Base-by-base conservation (phyloP, 2,888 invertebrate species). In the Netelia melanura region DNA sequence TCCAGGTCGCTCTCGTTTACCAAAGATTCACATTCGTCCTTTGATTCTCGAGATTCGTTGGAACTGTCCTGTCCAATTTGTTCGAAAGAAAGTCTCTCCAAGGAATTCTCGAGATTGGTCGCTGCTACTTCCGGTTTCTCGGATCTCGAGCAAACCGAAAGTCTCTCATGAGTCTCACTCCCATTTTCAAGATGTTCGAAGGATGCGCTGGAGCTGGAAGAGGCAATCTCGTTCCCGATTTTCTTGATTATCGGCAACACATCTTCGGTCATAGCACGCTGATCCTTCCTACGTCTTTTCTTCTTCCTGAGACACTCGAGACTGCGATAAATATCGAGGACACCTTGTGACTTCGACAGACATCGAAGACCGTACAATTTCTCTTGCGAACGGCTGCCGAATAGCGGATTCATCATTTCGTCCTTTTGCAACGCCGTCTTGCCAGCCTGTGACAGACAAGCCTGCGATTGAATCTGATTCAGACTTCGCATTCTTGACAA, bases 331-430 rank as follows among this genome's bases (percentile, higher is more conserved):
- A 94, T 93, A 84, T 94, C 94, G 76, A 95, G 88, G 43, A 94
- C 94, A 78, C 94, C 95, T 72, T 95, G 95, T 0, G 95, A 95
- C 87, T 94, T 94, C 0, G 94, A 95, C 70, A 95, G 87, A 86
- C 94, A 93, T 70, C 94, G 92, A 8, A 95, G 89, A 0, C 94
- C 94, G 77, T 94, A 94, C 0, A 95, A 90, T 80, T 95, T 94
- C 86, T 95, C 95, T 56, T 93, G 90, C 1, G 94, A 94, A 21
- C 94, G 91, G 68, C 92, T 91, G 44, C 91, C 92, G 72, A 94
- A 93, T 8, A 92, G 88, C 0, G 93, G 92, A 76, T 92, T 90
- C 78, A 92, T 87, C 43, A 86, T 80, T n/a, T 86, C 85, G 30
- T 86, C 87, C 79, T 89, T 88, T n/a, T 81, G 86, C 17, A 82